A percentile compares a stretch with the other conserved stretches of the same genome.
Conservation (phyloP, 2,797 vertebrate species). For the Rhinoraja longicauda region DNA sequence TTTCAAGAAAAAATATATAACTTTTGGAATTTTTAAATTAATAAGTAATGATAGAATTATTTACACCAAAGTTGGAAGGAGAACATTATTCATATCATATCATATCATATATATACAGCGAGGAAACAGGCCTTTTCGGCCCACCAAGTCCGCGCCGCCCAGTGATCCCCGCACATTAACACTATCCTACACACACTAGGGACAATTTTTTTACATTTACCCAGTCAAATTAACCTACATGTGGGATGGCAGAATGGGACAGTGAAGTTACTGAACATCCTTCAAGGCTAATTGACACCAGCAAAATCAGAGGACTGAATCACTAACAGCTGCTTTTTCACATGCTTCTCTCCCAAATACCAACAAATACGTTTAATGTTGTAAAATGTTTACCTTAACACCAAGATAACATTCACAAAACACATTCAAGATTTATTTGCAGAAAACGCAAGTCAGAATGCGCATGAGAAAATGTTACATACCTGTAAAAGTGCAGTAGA, state of each 20-base stretch:
- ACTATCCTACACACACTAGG: too few species aligned
- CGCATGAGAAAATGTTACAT: background rate
- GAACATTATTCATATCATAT: background rate
- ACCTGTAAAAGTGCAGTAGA: background rate
- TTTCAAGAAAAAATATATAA: background rate
- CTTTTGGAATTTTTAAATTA: background rate
- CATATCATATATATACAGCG: too few species aligned
- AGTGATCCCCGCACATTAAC: too few species aligned
- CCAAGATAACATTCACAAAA: background rate
- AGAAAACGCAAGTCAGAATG: background rate
- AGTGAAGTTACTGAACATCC: background rate
- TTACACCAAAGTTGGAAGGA: background rate
- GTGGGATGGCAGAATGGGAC: background rate
- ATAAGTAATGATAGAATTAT: background rate
- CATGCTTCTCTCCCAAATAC: background rate
- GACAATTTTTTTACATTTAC: too few species aligned
- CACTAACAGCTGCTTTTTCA: background rate
- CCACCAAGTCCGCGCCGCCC: too few species aligned
- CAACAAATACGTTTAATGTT: background rate
- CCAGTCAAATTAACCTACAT: too few species aligned
- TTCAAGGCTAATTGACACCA: background rate
- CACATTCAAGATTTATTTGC: background rate
- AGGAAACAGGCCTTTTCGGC: too few species aligned
- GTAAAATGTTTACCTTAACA: background rate
- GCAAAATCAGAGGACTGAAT: background rate